These are phyloP conservation scores for Neoniphon sammara DNA, from an alignment of 2,797 vertebrate species.

Conservation along the genomic window DNA sequence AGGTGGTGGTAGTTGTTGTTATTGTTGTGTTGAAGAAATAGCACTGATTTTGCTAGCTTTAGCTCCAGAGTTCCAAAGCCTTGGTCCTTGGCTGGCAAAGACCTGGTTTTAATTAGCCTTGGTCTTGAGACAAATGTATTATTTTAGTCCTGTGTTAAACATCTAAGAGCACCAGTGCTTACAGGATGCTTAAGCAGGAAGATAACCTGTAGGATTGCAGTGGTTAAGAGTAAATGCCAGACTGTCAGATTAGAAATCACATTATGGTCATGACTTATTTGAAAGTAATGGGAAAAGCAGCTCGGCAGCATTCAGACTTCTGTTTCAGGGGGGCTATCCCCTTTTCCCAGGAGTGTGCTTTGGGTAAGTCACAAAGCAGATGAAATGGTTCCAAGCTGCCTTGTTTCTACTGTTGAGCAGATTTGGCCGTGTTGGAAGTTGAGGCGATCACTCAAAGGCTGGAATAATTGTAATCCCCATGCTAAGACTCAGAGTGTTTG, in stretches of 20 bases:
- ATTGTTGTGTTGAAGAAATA: not conserved
- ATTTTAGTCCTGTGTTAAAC: slow-evolving; percentile 10
- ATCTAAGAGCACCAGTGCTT: slow-evolving; percentile 25
- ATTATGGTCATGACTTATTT: slow-evolving; percentile 24
- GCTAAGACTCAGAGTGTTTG: not conserved
- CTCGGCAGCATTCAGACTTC: slow-evolving; percentile 20
- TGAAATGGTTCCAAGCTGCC: slow-evolving; percentile 26
- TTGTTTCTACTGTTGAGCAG: slow-evolving; percentile 15
- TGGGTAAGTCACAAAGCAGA: slow-evolving; percentile 26
- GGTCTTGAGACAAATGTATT: slow-evolving; percentile 1
- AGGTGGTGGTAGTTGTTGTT: slow-evolving; percentile 9
- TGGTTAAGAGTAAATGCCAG: slow-evolving; percentile 26
- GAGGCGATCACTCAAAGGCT: slow-evolving; percentile 15
- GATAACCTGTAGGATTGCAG: not conserved
- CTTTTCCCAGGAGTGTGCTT: slow-evolving; percentile 24
- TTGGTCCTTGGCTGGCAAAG: slow-evolving; percentile 1
- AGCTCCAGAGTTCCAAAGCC: not conserved
- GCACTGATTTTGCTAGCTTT: not conserved
- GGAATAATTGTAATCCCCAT: slow-evolving; percentile 6
- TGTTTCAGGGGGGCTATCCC: slow-evolving; percentile 21
- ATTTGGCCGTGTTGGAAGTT: slow-evolving; percentile 21
- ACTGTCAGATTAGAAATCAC: slow-evolving; percentile 35
- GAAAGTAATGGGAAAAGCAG: slow-evolving; percentile 33
- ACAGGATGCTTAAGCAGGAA: slow-evolving; percentile 28
- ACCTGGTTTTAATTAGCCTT: slow-evolving; percentile 7